Conservation (phyloP, 2,113 vertebrate species). For the Alligator mississippiensis region DNA sequence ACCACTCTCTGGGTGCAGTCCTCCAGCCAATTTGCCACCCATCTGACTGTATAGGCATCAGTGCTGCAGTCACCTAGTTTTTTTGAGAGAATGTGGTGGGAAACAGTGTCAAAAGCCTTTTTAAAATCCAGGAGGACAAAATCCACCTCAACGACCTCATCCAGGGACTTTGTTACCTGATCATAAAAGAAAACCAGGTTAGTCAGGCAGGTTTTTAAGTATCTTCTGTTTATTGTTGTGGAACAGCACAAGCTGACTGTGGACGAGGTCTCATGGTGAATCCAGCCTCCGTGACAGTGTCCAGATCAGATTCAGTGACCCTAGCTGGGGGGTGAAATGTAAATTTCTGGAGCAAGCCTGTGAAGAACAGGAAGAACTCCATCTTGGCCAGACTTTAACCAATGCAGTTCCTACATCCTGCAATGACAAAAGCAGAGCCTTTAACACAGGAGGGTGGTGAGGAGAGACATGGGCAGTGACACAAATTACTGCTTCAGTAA, state of each 20-base stretch:
- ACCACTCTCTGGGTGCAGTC: too few relatives aligned
- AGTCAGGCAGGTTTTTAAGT: neutral
- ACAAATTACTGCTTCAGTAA: neutral
- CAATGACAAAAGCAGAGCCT: neutral
- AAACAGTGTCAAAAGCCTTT: too few relatives aligned
- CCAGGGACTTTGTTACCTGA: too few relatives aligned
- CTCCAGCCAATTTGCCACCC: too few relatives aligned
- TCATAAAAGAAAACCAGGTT: too few relatives aligned
- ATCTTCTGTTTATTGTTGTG: neutral
- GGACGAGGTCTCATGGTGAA: constrained; percentile 60
- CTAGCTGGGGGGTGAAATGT: constrained; percentile 55
- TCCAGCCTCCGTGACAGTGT: constrained; percentile 40
- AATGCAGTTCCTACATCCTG: constrained; percentile 71
- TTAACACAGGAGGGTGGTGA: neutral
- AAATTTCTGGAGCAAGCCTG: constrained; percentile 74
- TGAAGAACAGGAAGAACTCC: constrained; percentile 81
- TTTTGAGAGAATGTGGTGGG: too few relatives aligned
- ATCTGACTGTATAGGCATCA: too few relatives aligned
- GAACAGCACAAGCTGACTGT: constrained; percentile 62
- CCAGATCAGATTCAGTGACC: constrained; percentile 48
- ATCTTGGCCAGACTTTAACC: constrained; percentile 74
- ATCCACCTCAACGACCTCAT: too few relatives aligned
- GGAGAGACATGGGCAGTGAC: neutral
- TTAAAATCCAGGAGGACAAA: too few relatives aligned
- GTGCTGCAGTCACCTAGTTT: too few relatives aligned